phyloP scores from a whole-genome alignment of 1,140 invertebrate genomes.

The Leguminivora glycinivorella region DNA sequence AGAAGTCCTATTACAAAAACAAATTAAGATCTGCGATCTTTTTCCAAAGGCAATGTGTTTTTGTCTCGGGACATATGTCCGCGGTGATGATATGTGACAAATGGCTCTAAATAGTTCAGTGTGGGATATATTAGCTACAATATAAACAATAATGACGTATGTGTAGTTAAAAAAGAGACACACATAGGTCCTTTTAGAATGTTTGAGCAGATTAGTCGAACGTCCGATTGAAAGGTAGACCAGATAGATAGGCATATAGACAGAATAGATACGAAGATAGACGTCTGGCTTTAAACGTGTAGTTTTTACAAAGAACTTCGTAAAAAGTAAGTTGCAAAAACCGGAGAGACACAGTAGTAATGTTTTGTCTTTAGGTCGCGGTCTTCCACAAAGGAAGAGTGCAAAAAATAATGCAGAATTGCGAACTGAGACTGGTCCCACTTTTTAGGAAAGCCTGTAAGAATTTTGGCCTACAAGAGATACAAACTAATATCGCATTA shows the following conservation, averaged over 20 bases:
- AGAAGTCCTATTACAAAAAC: conserved; percentile 3
- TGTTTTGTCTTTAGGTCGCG: background rate
- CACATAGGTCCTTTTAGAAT: background rate
- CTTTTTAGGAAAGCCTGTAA: too few species aligned
- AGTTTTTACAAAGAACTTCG: conserved; percentile 1
- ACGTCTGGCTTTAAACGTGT: background rate
- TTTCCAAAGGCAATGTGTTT: conserved; percentile 14
- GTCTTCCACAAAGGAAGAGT: background rate
- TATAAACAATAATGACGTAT: background rate
- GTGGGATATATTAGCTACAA: background rate
- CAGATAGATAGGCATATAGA: conserved; percentile 11
- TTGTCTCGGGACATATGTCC: conserved; percentile 5
- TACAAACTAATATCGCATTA: too few species aligned
- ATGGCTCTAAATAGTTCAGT: background rate
- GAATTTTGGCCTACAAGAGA: too few species aligned
- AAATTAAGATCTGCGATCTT: conserved; percentile 21
- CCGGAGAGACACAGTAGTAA: background rate
- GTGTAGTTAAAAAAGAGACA: background rate
- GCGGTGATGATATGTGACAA: conserved; percentile 16
- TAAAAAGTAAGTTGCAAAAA: background rate
- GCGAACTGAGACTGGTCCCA: background rate
- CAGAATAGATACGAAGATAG: conserved; percentile 3
- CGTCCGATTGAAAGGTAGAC: conserved; percentile 10
- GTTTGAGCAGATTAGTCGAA: background rate
- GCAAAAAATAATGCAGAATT: background rate